phyloP scores from a whole-genome alignment of 2,113 vertebrate species.

The Siniperca chuatsi region DNA sequence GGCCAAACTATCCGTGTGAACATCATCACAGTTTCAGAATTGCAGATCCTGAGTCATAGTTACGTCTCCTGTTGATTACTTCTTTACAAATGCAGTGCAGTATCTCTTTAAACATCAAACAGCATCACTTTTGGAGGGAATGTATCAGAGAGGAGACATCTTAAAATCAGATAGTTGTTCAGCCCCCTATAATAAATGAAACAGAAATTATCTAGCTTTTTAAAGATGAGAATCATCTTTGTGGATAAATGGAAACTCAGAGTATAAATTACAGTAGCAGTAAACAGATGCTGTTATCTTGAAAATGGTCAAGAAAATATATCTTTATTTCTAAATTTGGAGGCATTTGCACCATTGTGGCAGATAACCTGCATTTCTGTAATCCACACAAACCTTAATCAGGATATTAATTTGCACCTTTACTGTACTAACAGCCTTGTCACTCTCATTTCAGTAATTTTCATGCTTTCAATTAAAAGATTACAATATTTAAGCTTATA shows the following conservation, averaged over 20 bases:
- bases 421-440: slow-evolving; percentile 30
- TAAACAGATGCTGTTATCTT: not conserved
- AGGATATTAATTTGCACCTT: slow-evolving; percentile 44
- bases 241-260: not conserved
- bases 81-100: not conserved
- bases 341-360: slow-evolving; percentile 9
- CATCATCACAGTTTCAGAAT: slow-evolving; percentile 8
- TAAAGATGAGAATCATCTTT: not conserved
- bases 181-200: not conserved
- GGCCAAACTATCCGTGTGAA: slow-evolving; percentile 12
- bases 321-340: slow-evolving; percentile 26
- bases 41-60: not conserved
- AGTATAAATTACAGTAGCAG: slow-evolving; percentile 14
- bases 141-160: not conserved
- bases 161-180: not conserved
- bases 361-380: slow-evolving; percentile 28
- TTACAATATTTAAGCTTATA: slow-evolving; percentile 2
- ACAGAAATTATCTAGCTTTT: not conserved
- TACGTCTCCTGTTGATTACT: not conserved
- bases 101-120: not conserved
- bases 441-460: slow-evolving; percentile 47
- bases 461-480: slow-evolving; percentile 41
- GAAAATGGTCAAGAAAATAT: slow-evolving; percentile 3
- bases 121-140: not conserved
- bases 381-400: slow-evolving; percentile 47